These are phyloP conservation scores for Ptycholaimellus sp. DNA, from an alignment of 2,888 invertebrate genomes.

Conservation along the genomic window DNA sequence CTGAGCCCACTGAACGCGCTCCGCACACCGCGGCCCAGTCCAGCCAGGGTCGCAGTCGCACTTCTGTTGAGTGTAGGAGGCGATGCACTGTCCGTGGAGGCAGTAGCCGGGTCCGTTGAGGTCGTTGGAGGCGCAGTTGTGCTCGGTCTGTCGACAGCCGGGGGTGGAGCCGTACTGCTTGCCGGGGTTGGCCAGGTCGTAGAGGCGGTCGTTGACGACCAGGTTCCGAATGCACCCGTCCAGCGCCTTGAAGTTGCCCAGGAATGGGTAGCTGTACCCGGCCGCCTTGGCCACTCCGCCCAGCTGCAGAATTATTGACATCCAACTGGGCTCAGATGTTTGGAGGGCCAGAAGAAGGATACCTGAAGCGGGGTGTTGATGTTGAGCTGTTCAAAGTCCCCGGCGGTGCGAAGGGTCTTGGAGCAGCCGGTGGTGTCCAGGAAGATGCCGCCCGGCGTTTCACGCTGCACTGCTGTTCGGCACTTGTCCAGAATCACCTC, in stretches of 20 bases:
- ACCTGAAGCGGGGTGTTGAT: slow-evolving; percentile 20
- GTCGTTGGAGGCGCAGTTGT: slow-evolving; percentile 57
- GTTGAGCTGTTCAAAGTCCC: slow-evolving; percentile 23
- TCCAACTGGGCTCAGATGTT: too few species aligned
- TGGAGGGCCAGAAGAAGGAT: too few species aligned
- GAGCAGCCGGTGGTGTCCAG: slow-evolving; percentile 10
- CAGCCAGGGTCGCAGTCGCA: slow-evolving; percentile 88
- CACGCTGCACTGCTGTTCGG: too few species aligned
- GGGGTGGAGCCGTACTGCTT: slow-evolving; percentile 14
- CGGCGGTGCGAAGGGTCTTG: slow-evolving; percentile 12
- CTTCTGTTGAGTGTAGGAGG: slow-evolving; percentile 26
- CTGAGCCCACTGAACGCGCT: slow-evolving; percentile 1
- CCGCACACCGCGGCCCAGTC: slow-evolving; percentile 42
- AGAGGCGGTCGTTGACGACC: slow-evolving; percentile 70
- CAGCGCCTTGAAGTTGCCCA: slow-evolving; percentile 38
- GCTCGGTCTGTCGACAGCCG: slow-evolving; percentile 78
- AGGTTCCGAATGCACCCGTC: slow-evolving; percentile 86
- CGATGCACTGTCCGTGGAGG: slow-evolving; percentile 20
- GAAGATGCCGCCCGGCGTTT: too few species aligned
- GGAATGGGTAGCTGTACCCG: slow-evolving; percentile 11
- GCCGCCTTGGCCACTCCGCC: slow-evolving; percentile 46
- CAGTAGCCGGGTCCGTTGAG: slow-evolving; percentile 34
- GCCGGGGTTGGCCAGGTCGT: slow-evolving; percentile 79
- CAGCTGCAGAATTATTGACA: too few species aligned
- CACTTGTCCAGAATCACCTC: slow-evolving; percentile 18